phyloP scores from a whole-genome alignment of 2,888 invertebrate genomes.

The Leptura quadrifasciata region DNA sequence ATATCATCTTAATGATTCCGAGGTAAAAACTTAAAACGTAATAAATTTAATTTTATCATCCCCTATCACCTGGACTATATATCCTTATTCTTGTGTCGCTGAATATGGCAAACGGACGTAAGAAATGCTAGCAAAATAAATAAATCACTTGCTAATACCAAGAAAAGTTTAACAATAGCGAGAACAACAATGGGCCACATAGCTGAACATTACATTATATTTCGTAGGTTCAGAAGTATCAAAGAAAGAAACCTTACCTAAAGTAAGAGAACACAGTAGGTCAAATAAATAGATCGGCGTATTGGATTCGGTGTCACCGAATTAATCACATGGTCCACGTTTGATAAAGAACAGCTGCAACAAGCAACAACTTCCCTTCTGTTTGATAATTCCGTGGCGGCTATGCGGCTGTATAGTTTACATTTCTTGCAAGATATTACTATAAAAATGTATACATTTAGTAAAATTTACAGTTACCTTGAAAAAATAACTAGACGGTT shows the following conservation, averaged over 20 bases:
- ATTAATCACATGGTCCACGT: constrained; percentile 34
- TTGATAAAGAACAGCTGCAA: constrained; percentile 39
- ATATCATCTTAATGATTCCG: no score
- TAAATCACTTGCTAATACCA: constrained; percentile 23
- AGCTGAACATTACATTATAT: constrained; percentile 23
- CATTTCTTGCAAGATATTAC: constrained; percentile 3
- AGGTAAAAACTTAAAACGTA: no score
- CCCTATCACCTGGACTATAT: neutral
- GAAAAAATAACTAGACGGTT: no score
- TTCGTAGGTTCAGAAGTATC: constrained; percentile 2
- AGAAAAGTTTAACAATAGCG: constrained; percentile 20
- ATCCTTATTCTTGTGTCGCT: neutral
- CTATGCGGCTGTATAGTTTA: neutral
- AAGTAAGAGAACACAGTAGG: constrained; percentile 41
- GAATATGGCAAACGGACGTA: neutral
- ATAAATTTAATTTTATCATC: no score
- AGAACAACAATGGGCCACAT: constrained; percentile 15
- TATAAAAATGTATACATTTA: neutral
- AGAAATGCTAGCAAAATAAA: neutral
- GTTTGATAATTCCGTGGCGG: constrained; percentile 16
- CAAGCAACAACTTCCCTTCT: constrained; percentile 22
- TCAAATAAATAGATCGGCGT: constrained; percentile 26
- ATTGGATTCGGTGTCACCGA: constrained; percentile 23
- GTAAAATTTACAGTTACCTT: no score
- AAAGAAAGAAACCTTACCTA: constrained; percentile 62